Conservation (phyloP, 2,797 vertebrate genomes). For the Orestias chungarensis region DNA sequence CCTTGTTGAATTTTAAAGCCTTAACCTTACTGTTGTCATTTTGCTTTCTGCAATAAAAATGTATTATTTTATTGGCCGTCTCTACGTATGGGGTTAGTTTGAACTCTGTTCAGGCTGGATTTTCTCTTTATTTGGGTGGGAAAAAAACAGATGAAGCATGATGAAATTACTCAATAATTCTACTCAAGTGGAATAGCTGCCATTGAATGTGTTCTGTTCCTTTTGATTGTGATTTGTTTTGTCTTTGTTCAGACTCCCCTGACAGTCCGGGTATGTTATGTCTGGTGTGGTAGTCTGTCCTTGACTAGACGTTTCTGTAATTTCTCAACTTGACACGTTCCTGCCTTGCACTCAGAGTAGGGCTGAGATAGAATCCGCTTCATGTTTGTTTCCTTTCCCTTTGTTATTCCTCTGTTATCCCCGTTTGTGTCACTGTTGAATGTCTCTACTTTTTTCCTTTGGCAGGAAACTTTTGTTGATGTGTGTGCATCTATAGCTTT, state of each 20-base stretch:
- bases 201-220: slow-evolving; percentile 69
- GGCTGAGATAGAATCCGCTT: slow-evolving; percentile 47
- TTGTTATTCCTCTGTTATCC: slow-evolving; percentile 37
- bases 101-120: slow-evolving; percentile 49
- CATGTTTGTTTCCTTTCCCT: slow-evolving; percentile 14
- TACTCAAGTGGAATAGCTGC: slow-evolving; percentile 73
- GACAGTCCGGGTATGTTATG: slow-evolving; percentile 83
- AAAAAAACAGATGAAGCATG: slow-evolving; percentile 50
- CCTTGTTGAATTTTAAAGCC: not conserved
- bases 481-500: slow-evolving; percentile 56
- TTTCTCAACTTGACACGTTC: slow-evolving; percentile 38
- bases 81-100: not conserved
- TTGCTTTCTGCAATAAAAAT: not conserved
- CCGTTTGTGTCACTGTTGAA: slow-evolving; percentile 60
- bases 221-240: slow-evolving; percentile 77
- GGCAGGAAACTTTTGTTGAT: slow-evolving; percentile 22
- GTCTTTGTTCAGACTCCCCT: slow-evolving; percentile 81
- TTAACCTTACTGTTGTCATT: too few species aligned
- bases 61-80: not conserved
- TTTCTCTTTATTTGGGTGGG: slow-evolving; percentile 62
- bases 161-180: slow-evolving; percentile 63
- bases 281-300: slow-evolving; percentile 66
- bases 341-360: slow-evolving; percentile 42
- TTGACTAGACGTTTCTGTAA: slow-evolving; percentile 46
- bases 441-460: slow-evolving; percentile 51